Percentiles rank a stretch among this genome's conserved stretches.
Evolutionary conservation across 2,113 vertebrate species (phyloP).

Genomic region (Hypanus sabinus): DNA sequence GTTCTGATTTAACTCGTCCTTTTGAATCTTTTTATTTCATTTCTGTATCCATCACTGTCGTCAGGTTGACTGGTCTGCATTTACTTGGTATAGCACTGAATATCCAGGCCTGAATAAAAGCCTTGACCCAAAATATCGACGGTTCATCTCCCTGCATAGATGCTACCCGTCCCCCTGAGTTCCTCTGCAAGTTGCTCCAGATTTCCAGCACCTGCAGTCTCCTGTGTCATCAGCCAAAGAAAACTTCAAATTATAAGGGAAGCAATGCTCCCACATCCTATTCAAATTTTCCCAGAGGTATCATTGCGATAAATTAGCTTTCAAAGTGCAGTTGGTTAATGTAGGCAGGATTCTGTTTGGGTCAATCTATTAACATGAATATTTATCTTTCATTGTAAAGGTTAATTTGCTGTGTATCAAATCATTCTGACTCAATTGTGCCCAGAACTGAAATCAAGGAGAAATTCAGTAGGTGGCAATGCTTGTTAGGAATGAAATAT

Average conservation of each 20-base stretch:
- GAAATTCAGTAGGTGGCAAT: neutral
- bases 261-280: neutral
- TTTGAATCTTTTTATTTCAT: too few relatives aligned
- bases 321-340: neutral
- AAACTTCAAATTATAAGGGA: neutral
- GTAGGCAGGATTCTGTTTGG: neutral
- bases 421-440: neutral
- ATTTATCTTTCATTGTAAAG: neutral
- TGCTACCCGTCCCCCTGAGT: too few relatives aligned
- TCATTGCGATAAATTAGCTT: neutral
- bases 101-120: too few relatives aligned
- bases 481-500: neutral
- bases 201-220: neutral
- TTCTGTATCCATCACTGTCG: too few relatives aligned
- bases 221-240: neutral
- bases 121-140: too few relatives aligned
- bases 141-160: too few relatives aligned
- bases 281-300: neutral
- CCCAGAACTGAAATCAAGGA: neutral
- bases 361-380: neutral
- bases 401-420: neutral
- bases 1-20: too few relatives aligned
- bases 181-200: too few relatives aligned
- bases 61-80: too few relatives aligned
- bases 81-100: too few relatives aligned